Conservation (phyloP, 2,797 vertebrate genomes). For the Clarias fuscus region DNA sequence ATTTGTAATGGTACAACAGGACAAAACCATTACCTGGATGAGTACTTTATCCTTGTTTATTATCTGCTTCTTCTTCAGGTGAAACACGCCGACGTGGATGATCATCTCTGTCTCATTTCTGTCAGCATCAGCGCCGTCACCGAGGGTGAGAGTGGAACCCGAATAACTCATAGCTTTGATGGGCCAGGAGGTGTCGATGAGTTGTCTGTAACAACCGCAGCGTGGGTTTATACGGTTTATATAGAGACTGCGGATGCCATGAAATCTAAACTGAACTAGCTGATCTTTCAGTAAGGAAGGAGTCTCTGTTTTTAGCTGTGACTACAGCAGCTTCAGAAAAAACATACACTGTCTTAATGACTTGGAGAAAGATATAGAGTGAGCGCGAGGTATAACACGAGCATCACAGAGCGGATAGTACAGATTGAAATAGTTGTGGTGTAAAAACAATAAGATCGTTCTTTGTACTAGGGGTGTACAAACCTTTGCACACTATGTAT, state of each 20-base stretch:
- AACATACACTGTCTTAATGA: too few relatives aligned
- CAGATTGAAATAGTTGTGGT: too few relatives aligned
- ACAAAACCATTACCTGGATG: too few relatives aligned
- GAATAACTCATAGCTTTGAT: not conserved
- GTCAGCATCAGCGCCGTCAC: slow-evolving; percentile 92
- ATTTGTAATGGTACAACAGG: too few relatives aligned
- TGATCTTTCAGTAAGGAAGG: not conserved
- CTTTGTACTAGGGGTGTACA: not conserved
- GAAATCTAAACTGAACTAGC: not conserved
- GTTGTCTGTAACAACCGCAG: not conserved
- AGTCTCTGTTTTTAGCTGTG: not conserved
- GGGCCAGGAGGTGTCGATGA: not conserved
- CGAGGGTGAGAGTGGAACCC: slow-evolving; percentile 77
- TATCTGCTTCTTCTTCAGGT: slow-evolving; percentile 71
- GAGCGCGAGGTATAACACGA: too few relatives aligned
- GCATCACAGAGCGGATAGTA: too few relatives aligned
- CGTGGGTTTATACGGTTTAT: not conserved
- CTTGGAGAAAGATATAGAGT: too few relatives aligned
- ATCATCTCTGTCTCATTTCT: slow-evolving; percentile 91
- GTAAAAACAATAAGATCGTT: too few relatives aligned
- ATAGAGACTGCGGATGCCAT: not conserved
- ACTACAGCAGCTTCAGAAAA: too few relatives aligned
- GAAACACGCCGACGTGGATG: slow-evolving; percentile 84
- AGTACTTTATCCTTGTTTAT: not conserved
- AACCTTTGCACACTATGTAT: not conserved